Conservation (phyloP, 2,888 invertebrate species). For the Noctua janthe region DNA sequence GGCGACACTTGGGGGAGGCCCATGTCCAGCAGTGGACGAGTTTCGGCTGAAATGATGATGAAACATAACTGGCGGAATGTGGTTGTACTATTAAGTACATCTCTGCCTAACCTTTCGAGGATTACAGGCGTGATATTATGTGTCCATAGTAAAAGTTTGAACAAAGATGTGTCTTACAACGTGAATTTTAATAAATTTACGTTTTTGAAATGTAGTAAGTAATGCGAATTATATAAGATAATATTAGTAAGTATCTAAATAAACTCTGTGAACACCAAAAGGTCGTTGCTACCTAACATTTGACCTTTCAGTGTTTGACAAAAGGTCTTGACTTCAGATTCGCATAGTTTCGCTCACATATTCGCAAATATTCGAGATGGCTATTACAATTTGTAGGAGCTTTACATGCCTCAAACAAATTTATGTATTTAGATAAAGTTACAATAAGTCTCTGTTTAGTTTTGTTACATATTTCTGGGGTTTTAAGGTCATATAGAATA, state of each 20-base stretch:
- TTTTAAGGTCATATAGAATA: not conserved
- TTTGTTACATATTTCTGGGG: not conserved
- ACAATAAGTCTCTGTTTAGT: not conserved
- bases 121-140: too few species aligned
- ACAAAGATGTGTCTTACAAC: not conserved
- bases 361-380: constrained; percentile 17
- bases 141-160: too few species aligned
- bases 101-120: too few species aligned
- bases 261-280: constrained; percentile 12
- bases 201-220: not conserved
- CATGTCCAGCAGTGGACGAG: too few species aligned
- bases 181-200: not conserved
- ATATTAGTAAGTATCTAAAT: not conserved
- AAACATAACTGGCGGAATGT: too few species aligned
- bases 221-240: not conserved
- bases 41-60: too few species aligned
- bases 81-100: too few species aligned
- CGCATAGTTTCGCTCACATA: constrained; percentile 29
- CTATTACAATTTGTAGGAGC: constrained; percentile 29
- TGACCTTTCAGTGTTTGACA: constrained; percentile 30
- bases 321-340: constrained; percentile 36
- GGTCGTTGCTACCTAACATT: constrained; percentile 24
- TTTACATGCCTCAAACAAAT: constrained; percentile 5
- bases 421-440: not conserved
- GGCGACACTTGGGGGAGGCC: too few species aligned